Conservation (phyloP, 2,888 invertebrate species). For the Epiblema foenella region DNA sequence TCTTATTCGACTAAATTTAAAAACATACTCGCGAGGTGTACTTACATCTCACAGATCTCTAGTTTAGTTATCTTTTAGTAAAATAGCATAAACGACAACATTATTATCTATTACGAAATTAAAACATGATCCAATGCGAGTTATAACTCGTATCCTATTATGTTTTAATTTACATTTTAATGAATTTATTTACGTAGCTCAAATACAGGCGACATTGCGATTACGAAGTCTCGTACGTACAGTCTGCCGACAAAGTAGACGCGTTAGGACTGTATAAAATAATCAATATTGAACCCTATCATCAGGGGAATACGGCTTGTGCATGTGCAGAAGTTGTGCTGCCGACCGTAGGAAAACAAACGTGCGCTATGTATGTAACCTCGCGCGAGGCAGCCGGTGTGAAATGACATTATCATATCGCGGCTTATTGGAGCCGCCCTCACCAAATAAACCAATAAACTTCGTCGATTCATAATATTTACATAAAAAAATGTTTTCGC, state of each 20-base stretch:
- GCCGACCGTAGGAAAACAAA: background rate
- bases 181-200: conserved; percentile 23
- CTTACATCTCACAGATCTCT: too few species aligned
- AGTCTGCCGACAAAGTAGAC: background rate
- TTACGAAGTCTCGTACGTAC: conserved; percentile 2
- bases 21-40: too few species aligned
- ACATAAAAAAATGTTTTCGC: conserved; percentile 32
- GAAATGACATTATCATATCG: conserved; percentile 44
- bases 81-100: background rate
- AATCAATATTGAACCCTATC: background rate
- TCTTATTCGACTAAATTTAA: too few species aligned
- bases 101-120: conserved; percentile 6
- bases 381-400: conserved; percentile 29
- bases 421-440: conserved; percentile 24
- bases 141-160: too few species aligned
- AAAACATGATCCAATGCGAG: conserved; percentile 6
- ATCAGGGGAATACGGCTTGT: background rate
- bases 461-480: conserved; percentile 33
- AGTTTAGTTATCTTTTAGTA: background rate
- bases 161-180: too few species aligned
- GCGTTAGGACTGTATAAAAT: background rate
- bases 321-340: background rate
- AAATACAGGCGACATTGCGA: background rate
- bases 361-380: background rate
- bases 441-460: conserved; percentile 40